Percentiles rank a stretch among this genome's conserved stretches.
phyloP scores from a whole-genome alignment of 2,113 vertebrate species.

The Malurus cyaneus region DNA sequence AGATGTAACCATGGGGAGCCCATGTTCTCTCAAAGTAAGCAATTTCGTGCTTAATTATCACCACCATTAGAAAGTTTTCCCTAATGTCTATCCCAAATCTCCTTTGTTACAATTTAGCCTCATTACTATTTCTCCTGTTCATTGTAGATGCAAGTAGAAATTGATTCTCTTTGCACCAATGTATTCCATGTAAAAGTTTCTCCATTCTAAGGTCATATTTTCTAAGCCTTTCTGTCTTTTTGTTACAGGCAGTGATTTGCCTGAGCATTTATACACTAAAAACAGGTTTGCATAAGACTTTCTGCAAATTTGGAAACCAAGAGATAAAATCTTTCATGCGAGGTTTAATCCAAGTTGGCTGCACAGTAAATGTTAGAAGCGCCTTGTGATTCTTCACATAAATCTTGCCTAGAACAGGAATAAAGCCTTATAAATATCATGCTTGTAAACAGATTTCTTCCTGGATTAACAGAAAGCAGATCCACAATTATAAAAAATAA shows the following conservation, averaged over 20 bases:
- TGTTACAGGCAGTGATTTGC: background rate
- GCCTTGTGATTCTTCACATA: background rate
- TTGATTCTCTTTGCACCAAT: background rate
- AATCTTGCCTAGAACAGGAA: conserved; percentile 12
- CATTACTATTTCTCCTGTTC: background rate
- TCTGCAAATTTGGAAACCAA: conserved; percentile 29
- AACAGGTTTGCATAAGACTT: conserved; percentile 30
- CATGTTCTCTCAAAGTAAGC: background rate
- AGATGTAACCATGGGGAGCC: background rate
- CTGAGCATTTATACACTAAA: background rate
- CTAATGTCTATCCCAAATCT: background rate
- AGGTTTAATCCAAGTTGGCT: conserved; percentile 11
- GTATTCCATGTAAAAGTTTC: background rate
- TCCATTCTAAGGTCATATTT: background rate
- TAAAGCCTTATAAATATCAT: conserved; percentile 3
- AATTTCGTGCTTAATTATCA: conserved; percentile 12
- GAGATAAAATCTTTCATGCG: conserved; percentile 27
- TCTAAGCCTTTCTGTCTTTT: background rate
- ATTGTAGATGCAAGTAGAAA: background rate
- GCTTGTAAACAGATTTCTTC: background rate
- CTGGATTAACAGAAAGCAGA: background rate
- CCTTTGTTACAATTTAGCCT: conserved; percentile 16
- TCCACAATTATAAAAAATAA: background rate
- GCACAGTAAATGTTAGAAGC: background rate
- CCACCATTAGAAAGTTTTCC: background rate